Percentiles rank a stretch among this genome's conserved stretches.
phyloP scores from a whole-genome alignment of 2,797 vertebrate genomes.

The Cheirogaleus major region DNA sequence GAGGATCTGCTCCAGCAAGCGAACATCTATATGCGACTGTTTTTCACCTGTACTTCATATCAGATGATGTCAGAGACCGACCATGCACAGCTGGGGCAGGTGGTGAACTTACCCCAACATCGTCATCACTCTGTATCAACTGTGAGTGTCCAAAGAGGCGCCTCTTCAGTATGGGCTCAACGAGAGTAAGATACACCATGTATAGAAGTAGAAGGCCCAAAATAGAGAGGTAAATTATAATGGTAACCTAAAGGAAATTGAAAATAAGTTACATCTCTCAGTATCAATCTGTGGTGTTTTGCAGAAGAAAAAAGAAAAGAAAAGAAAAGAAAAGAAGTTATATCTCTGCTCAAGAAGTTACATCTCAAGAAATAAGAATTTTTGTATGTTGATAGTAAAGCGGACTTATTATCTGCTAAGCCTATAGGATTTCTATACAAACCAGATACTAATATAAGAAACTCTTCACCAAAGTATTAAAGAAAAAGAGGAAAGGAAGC shows the following conservation, averaged over 20 bases:
- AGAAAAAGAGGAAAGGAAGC: not conserved
- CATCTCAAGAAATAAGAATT: conserved; percentile 8
- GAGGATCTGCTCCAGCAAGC: not conserved
- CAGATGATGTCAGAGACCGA: not conserved
- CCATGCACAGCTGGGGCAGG: not conserved
- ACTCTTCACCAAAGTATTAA: conserved; percentile 15
- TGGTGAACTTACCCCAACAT: conserved; percentile 93
- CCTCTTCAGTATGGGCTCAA: conserved; percentile 97
- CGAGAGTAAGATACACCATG: conserved; percentile 97
- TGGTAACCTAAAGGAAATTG: conserved; percentile 90
- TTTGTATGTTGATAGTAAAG: not conserved
- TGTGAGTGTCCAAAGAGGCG: conserved; percentile 97
- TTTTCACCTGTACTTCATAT: not conserved
- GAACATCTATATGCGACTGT: not conserved
- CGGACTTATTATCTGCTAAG: not conserved
- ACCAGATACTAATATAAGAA: conserved; percentile 30
- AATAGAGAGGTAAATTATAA: conserved; percentile 98
- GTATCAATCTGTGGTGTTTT: not conserved
- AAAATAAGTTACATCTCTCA: conserved; percentile 50
- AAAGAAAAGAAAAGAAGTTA: conserved; percentile 33
- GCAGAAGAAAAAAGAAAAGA: no score
- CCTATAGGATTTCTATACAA: not conserved
- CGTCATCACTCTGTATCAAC: conserved; percentile 96
- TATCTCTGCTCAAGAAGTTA: not conserved
- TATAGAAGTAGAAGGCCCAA: conserved; percentile 97